Percentiles rank a stretch among this genome's conserved stretches.
These are phyloP conservation scores for Crepidodera aurea DNA, from an alignment of 2,888 invertebrate species.

Conservation along the genomic window DNA sequence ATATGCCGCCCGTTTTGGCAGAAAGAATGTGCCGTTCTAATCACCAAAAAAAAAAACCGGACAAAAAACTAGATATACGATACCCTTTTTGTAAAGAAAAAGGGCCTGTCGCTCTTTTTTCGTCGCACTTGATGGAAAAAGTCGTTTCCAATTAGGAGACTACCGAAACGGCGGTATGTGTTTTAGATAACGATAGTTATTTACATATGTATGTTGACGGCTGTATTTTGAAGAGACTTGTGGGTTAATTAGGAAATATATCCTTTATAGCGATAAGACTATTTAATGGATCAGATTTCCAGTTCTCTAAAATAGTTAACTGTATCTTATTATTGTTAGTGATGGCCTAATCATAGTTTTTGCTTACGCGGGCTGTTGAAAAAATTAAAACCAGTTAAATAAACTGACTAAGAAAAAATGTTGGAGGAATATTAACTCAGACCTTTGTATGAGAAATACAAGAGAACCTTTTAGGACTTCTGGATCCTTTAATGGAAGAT, in stretches of 20 bases:
- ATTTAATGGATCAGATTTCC: no score
- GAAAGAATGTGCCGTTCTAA: slow-evolving; percentile 16
- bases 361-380: no score
- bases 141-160: slow-evolving; percentile 48
- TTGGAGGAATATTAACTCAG: no score
- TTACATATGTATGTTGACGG: slow-evolving; percentile 37
- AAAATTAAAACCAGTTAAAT: no score
- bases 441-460: no score
- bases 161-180: slow-evolving; percentile 45
- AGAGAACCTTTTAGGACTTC: no score
- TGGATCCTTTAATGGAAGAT: no score
- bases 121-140: slow-evolving; percentile 36
- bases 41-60: slow-evolving; percentile 14
- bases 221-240: slow-evolving; percentile 17
- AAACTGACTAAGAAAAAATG: no score
- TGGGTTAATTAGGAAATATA: slow-evolving; percentile 22
- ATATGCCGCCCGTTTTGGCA: slow-evolving; percentile 5
- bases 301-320: no score
- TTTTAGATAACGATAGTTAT: slow-evolving; percentile 38
- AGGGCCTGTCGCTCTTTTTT: slow-evolving; percentile 35
- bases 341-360: no score
- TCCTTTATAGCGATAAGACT: no score
- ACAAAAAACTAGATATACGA: slow-evolving; percentile 20
- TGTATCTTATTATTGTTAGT: no score
- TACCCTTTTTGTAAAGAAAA: slow-evolving; percentile 29